Percentiles rank a stretch among this genome's conserved stretches.
phyloP scores from a whole-genome alignment of 2,797 vertebrate genomes.

The Eulemur mongoz region DNA sequence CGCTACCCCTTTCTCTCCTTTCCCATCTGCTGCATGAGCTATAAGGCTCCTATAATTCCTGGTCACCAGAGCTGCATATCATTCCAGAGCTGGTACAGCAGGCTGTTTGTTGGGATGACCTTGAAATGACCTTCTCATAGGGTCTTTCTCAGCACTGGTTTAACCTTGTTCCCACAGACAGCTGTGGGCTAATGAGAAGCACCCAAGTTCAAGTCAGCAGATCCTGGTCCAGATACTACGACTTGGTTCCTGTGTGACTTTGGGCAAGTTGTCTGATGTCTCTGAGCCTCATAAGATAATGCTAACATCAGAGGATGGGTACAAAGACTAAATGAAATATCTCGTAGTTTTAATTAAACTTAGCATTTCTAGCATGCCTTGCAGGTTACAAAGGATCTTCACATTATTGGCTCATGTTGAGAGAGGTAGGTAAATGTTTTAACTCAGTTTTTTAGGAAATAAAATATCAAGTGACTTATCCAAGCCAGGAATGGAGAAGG shows the following conservation, averaged over 20 bases:
- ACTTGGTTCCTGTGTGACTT: conserved; percentile 15
- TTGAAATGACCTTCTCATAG: conserved; percentile 67
- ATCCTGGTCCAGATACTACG: not conserved
- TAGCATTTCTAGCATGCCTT: not conserved
- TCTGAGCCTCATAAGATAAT: not conserved
- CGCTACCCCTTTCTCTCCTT: not conserved
- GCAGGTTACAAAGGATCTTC: not conserved
- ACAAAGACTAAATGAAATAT: not conserved
- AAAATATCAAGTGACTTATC: not conserved
- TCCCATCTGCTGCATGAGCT: conserved; percentile 36
- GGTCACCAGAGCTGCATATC: conserved; percentile 60
- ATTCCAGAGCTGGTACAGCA: conserved; percentile 68
- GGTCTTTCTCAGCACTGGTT: not conserved
- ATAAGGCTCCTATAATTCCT: not conserved
- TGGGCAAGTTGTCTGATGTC: not conserved
- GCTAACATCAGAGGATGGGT: not conserved
- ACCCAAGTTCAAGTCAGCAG: not conserved
- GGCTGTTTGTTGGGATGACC: conserved; percentile 74
- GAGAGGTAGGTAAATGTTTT: not conserved
- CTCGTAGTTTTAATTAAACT: not conserved
- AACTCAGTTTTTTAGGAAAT: not conserved
- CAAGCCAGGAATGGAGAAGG: not conserved
- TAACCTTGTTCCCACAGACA: conserved; percentile 47
- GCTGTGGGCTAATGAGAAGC: conserved; percentile 36
- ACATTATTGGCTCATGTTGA: not conserved